Evolutionary conservation across 2,113 vertebrate genomes (phyloP).

Genomic region (Odocoileus virginianus): DNA sequence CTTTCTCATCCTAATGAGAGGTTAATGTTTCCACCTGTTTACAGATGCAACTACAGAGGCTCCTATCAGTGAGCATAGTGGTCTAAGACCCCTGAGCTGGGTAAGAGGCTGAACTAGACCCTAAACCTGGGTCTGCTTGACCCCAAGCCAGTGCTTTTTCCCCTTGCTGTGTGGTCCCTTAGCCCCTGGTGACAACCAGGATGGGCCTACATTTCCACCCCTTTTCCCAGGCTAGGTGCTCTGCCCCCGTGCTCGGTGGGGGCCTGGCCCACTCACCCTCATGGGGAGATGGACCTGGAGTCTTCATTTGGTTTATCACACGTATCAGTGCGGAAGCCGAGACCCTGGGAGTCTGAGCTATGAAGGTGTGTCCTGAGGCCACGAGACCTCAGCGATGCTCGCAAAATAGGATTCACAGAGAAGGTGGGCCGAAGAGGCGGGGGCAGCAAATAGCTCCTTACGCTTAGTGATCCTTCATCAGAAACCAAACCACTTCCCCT

Average conservation of each 20-base stretch:
- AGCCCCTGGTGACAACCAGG: neutral
- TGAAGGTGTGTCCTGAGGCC: neutral
- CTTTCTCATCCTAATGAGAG: neutral
- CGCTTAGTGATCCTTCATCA: neutral
- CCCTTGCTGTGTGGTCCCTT: accelerated
- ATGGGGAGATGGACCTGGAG: too few relatives aligned
- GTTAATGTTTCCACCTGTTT: neutral
- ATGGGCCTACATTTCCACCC: neutral
- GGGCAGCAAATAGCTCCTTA: neutral
- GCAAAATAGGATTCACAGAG: neutral
- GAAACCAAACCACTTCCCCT: neutral
- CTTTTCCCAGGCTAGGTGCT: neutral
- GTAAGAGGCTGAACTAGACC: neutral
- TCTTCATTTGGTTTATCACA: neutral
- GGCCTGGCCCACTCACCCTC: accelerated
- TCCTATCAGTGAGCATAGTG: neutral
- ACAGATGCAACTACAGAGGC: accelerated
- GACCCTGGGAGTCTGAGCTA: neutral
- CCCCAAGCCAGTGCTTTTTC: neutral
- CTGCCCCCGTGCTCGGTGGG: neutral
- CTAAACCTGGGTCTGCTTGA: neutral
- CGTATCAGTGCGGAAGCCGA: neutral
- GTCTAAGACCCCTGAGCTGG: neutral
- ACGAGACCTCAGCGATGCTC: neutral
- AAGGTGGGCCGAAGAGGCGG: neutral